These are phyloP conservation scores for Apistogramma diplotaenia DNA, from an alignment of 2,113 vertebrate species.

Conservation along the genomic window DNA sequence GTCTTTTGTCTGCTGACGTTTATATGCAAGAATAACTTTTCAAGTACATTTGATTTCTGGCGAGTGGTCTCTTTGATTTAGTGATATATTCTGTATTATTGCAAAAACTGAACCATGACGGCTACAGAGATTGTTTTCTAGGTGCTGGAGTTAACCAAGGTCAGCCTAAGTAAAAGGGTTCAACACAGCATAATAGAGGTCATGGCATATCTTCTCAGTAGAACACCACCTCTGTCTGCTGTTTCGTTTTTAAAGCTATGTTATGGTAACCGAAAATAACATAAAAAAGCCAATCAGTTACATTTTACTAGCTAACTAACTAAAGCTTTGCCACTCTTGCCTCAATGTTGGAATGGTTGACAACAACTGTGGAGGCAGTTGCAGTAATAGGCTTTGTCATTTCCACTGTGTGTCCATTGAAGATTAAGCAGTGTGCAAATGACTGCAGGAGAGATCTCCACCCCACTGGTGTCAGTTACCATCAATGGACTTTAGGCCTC, in stretches of 20 bases:
- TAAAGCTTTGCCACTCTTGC: neutral
- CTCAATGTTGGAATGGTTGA: constrained; percentile 17
- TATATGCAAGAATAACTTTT: neutral
- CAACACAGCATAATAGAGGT: neutral
- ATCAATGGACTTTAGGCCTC: constrained; percentile 35
- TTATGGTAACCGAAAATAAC: neutral
- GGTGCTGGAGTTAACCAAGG: neutral
- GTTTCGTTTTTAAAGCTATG: neutral
- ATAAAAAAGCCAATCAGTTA: neutral
- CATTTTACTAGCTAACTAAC: neutral
- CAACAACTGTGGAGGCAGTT: constrained; percentile 36
- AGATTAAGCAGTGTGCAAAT: constrained; percentile 64
- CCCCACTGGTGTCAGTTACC: constrained; percentile 48
- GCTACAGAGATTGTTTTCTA: neutral
- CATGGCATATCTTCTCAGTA: neutral
- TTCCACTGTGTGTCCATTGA: constrained; percentile 63
- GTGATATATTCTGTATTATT: neutral
- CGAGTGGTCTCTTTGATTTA: neutral
- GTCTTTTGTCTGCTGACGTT: neutral
- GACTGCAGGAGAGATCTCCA: constrained; percentile 44
- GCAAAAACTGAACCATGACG: neutral
- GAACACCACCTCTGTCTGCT: neutral
- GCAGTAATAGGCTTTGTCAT: constrained; percentile 76
- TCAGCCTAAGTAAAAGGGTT: neutral
- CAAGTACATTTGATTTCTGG: neutral